phyloP scores from a whole-genome alignment of 2,113 vertebrate species.

The Melanostigma gelatinosum region DNA sequence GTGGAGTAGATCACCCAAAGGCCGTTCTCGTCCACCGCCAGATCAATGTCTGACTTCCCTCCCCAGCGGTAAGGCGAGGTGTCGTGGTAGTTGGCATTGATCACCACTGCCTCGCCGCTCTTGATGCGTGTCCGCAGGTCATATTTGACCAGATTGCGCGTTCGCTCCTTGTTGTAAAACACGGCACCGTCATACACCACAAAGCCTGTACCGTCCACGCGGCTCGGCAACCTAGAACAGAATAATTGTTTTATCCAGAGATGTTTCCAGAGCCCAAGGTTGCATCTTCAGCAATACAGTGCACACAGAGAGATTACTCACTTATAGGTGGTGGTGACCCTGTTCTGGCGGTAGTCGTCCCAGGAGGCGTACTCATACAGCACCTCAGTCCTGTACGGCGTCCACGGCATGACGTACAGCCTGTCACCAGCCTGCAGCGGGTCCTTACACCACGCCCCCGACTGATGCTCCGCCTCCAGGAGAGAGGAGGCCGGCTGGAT shows the following conservation, averaged over 20 bases:
- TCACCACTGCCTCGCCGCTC: conserved; percentile 94
- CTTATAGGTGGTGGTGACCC: conserved; percentile 93
- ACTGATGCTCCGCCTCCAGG: conserved; percentile 92
- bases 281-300: neutral
- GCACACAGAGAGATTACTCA: conserved; percentile 63
- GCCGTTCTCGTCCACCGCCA: conserved; percentile 95
- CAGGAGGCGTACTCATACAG: conserved; percentile 93
- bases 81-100: conserved; percentile 95
- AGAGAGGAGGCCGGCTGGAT: conserved; percentile 89
- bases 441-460: conserved; percentile 96
- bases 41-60: conserved; percentile 94
- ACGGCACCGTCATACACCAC: conserved; percentile 95
- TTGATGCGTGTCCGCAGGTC: conserved; percentile 95
- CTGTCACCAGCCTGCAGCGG: conserved; percentile 93
- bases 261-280: neutral
- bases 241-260: neutral
- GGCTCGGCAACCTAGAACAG: conserved; percentile 86
- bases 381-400: conserved; percentile 93
- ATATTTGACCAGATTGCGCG: conserved; percentile 94
- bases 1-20: conserved; percentile 97
- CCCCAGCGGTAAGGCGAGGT: conserved; percentile 96
- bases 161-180: conserved; percentile 97
- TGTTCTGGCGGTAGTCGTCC: conserved; percentile 90
- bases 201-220: conserved; percentile 94
- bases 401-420: conserved; percentile 97